phyloP scores from a whole-genome alignment of 2,888 invertebrate species.

The Dione juno region DNA sequence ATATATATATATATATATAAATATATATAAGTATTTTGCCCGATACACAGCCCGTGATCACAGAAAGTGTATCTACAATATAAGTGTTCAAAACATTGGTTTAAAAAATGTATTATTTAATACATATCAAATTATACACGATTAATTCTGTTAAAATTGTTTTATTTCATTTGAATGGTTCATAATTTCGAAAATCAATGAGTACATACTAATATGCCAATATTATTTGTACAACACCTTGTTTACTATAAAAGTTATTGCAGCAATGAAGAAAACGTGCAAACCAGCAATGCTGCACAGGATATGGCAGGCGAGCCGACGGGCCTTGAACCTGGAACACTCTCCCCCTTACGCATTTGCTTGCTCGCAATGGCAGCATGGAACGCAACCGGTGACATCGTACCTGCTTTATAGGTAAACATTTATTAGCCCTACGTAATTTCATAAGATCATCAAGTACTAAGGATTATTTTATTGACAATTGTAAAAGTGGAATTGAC shows the following conservation, averaged over 20 bases:
- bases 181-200: not conserved
- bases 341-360: slow-evolving; percentile 70
- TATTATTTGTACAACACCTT: not conserved
- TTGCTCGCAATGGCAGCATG: slow-evolving; percentile 85
- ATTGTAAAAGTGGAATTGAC: not conserved
- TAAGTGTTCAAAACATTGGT: not conserved
- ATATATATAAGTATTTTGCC: too few relatives aligned
- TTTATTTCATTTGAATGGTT: too few relatives aligned
- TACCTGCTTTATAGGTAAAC: slow-evolving; percentile 80
- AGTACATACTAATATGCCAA: not conserved
- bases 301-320: slow-evolving; percentile 70
- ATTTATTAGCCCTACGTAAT: not conserved
- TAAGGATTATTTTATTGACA: not conserved
- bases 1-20: too few relatives aligned
- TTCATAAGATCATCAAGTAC: not conserved
- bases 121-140: not conserved
- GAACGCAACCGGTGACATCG: slow-evolving; percentile 68
- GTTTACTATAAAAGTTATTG: slow-evolving; percentile 8
- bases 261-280: slow-evolving; percentile 74
- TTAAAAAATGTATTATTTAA: not conserved
- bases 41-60: not conserved
- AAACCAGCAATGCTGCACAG: slow-evolving; percentile 71
- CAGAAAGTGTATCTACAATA: not conserved
- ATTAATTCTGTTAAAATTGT: not conserved
- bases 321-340: slow-evolving; percentile 70